Percentiles rank a stretch among this genome's conserved stretches.
Evolutionary conservation across 1,140 invertebrate genomes (phyloP).

Genomic region (Pogonognathellus flavescens): DNA sequence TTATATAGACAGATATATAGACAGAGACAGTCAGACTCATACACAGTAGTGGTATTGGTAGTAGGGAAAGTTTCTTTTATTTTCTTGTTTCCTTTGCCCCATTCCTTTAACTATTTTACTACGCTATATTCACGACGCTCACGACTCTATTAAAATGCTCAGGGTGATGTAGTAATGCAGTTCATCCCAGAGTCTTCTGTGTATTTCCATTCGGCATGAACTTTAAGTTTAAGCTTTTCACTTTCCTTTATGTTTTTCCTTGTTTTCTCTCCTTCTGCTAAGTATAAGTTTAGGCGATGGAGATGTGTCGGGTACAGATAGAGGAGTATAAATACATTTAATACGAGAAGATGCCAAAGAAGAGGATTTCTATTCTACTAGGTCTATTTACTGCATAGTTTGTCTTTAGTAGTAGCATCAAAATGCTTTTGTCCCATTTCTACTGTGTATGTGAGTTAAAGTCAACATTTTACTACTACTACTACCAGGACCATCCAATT

Average conservation of each 20-base stretch:
- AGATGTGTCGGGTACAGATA: not conserved
- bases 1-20: not conserved
- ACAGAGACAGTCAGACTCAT: not conserved
- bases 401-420: not conserved
- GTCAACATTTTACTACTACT: slow-evolving; percentile 50
- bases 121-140: slow-evolving; percentile 4
- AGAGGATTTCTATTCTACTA: no score
- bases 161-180: slow-evolving; percentile 23
- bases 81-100: slow-evolving; percentile 10
- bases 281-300: slow-evolving; percentile 10
- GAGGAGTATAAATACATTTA: no score
- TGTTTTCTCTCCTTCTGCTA: not conserved
- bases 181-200: not conserved
- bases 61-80: slow-evolving; percentile 44
- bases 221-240: not conserved
- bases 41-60: not conserved
- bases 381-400: no score
- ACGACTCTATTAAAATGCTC: slow-evolving; percentile 21
- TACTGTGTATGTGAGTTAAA: slow-evolving; percentile 6
- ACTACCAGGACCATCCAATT: slow-evolving; percentile 22
- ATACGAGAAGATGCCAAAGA: no score
- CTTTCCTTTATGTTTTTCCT: not conserved
- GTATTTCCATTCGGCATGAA: not conserved
- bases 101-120: slow-evolving; percentile 6
- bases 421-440: slow-evolving; percentile 34